These are phyloP conservation scores for Phyllotreta cruciferae DNA, from an alignment of 2,888 invertebrate species.

Conservation along the genomic window DNA sequence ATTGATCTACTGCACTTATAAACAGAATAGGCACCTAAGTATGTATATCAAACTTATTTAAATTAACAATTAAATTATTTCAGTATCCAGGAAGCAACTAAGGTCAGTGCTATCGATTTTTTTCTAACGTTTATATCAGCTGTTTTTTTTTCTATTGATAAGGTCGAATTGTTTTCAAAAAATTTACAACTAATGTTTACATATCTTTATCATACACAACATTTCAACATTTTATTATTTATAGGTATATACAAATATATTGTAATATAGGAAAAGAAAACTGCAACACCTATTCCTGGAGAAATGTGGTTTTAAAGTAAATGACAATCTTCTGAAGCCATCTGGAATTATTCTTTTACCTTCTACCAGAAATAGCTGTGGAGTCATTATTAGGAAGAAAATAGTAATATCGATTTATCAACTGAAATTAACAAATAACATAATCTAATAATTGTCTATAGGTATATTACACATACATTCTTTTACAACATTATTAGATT, in stretches of 20 bases:
- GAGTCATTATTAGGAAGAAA: slow-evolving; percentile 32
- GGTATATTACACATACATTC: slow-evolving; percentile 3
- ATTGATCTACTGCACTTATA: neutral
- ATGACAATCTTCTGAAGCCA: slow-evolving; percentile 17
- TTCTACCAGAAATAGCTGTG: slow-evolving; percentile 21
- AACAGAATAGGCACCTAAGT: no score
- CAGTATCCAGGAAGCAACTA: slow-evolving; percentile 7
- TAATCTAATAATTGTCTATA: slow-evolving; percentile 34
- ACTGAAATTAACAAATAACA: slow-evolving; percentile 34
- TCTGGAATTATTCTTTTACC: slow-evolving; percentile 20
- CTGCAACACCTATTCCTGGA: slow-evolving; percentile 18
- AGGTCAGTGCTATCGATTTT: slow-evolving; percentile 11
- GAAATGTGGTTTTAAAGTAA: slow-evolving; percentile 11
- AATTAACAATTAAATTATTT: neutral
- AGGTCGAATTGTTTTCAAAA: slow-evolving; percentile 17
- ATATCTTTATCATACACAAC: slow-evolving; percentile 54
- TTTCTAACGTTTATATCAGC: slow-evolving; percentile 16
- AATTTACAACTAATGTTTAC: slow-evolving; percentile 40
- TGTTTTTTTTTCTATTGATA: slow-evolving; percentile 13
- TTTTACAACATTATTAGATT: slow-evolving; percentile 33
- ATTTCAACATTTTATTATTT: slow-evolving; percentile 57
- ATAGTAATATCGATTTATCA: slow-evolving; percentile 34
- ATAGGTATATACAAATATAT: slow-evolving; percentile 56
- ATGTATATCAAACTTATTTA: no score
- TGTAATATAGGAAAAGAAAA: slow-evolving; percentile 29